Conservation (phyloP, 2,888 invertebrate species). For the Dilophus febrilis region DNA sequence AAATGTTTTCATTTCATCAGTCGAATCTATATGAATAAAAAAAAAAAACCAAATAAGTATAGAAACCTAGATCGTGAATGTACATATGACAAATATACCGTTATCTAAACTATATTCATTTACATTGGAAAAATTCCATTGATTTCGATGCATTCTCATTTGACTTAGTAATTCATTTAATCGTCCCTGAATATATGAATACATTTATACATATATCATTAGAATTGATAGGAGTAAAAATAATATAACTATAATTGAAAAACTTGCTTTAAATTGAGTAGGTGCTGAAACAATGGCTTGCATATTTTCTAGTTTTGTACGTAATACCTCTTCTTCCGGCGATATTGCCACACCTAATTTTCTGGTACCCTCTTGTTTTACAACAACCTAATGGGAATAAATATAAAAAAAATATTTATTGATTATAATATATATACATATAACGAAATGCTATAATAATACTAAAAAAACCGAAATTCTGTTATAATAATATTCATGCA, state of each 20-base stretch:
- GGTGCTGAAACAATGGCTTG: constrained; percentile 78
- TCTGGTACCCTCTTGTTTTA: constrained; percentile 73
- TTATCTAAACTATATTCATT: constrained; percentile 68
- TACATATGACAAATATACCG: constrained; percentile 18
- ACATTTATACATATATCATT: constrained; percentile 24
- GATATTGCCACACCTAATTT: constrained; percentile 74
- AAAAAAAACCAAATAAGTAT: too few relatives aligned
- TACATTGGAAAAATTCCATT: constrained; percentile 34
- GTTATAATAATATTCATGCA: too few relatives aligned
- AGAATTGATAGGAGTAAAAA: constrained; percentile 1
- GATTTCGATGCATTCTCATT: constrained; percentile 55
- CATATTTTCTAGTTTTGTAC: constrained; percentile 72
- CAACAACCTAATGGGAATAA: constrained; percentile 62
- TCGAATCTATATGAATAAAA: constrained; percentile 32
- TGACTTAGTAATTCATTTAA: constrained; percentile 81
- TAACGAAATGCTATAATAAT: too few relatives aligned
- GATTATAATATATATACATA: neutral
- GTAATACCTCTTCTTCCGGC: constrained; percentile 79
- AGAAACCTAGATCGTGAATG: too few relatives aligned
- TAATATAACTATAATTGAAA: neutral
- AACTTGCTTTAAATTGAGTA: constrained; percentile 67
- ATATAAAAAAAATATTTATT: constrained; percentile 2
- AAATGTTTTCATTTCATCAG: constrained; percentile 59
- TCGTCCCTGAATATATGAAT: constrained; percentile 36
- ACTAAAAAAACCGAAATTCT: too few relatives aligned